Base-by-base conservation (phyloP, 2,113 vertebrate species). In the Morone saxatilis region DNA sequence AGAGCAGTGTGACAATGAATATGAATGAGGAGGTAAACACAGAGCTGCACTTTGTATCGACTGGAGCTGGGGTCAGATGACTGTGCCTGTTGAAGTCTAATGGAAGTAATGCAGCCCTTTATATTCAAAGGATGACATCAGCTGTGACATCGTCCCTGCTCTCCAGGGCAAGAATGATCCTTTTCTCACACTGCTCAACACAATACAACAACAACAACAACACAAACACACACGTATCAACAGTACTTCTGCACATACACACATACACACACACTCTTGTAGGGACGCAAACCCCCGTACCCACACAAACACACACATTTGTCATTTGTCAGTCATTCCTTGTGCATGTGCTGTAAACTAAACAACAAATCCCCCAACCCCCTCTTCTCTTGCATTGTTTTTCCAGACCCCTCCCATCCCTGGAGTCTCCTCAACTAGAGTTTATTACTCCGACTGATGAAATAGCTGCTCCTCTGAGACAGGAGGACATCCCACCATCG, bases 111-210 rank as follows among this genome's bases (percentile, higher is more conserved):
- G 88, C 89, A 81, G 91, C 59, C 81, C 78, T 93, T 94, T 95
- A 92, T 96, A 85, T 78, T 83, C 76, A 89, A 87, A 91, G 89
- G 88, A 86, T 96, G 95, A 96, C 94, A 94, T 96, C 94, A 95
- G 85, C 91, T 91, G 92, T 94, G 94, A 94, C 94, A 95, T 95
- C 92, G 91, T 74, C 81, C 69, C 76, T 93, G 91, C 71, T 93
- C 93, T 92, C 91, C 86, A 71, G 80, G 75, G 86, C 84, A 92
- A 94, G 93, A 96, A 96, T 91, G 90, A 89, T 47, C 87, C 92
- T 87, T 91, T 94, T 95, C 75, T 89, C 74, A 76, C 83, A 69
- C 67, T 75, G 51, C 71, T 81, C 59, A 82, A 71, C 86, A 88
- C 76, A 81, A 57, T 82, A 47, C 47, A 72, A 78, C 69, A 59